phyloP scores from a whole-genome alignment of 35 echinoderm and acorn worm genomes.

The Stichopus chloronotus region DNA sequence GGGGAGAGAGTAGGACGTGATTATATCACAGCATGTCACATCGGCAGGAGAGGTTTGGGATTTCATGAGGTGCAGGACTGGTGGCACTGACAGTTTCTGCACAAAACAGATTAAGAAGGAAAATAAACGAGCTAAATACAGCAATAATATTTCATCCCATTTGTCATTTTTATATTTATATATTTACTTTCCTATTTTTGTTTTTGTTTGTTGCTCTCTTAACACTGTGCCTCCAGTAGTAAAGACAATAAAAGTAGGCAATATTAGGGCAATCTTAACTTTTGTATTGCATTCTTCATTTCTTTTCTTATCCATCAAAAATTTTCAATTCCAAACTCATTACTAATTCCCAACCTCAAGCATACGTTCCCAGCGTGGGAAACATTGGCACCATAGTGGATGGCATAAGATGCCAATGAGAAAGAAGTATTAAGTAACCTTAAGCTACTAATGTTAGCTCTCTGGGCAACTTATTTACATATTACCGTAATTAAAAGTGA shows the following conservation, averaged over 20 bases:
- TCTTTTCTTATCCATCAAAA: constrained; percentile 7
- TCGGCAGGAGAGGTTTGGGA: too few species aligned
- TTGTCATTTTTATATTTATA: too few species aligned
- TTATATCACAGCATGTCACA: too few species aligned
- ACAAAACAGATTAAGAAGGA: too few species aligned
- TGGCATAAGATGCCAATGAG: neutral
- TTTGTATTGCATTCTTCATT: too few species aligned
- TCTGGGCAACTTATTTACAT: constrained; percentile 57
- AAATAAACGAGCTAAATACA: too few species aligned
- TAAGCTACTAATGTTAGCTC: constrained; percentile 57
- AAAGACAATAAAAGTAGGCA: neutral
- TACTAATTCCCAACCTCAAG: constrained; percentile 33
- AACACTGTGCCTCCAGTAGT: neutral
- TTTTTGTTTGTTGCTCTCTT: neutral
- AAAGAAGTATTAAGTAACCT: constrained; percentile 32
- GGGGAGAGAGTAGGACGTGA: too few species aligned
- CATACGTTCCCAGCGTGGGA: constrained; percentile 28
- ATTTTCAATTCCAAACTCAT: constrained; percentile 43
- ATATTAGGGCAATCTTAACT: too few species aligned
- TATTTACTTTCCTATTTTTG: too few species aligned
- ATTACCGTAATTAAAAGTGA: constrained; percentile 62
- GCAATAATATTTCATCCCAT: too few species aligned
- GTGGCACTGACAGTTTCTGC: too few species aligned
- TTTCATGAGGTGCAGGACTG: too few species aligned
- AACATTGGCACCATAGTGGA: constrained; percentile 55